Percentiles rank a stretch among this genome's conserved stretches.
Evolutionary conservation across 2,797 vertebrate genomes (phyloP).

Genomic region (Thalassophryne amazonica): DNA sequence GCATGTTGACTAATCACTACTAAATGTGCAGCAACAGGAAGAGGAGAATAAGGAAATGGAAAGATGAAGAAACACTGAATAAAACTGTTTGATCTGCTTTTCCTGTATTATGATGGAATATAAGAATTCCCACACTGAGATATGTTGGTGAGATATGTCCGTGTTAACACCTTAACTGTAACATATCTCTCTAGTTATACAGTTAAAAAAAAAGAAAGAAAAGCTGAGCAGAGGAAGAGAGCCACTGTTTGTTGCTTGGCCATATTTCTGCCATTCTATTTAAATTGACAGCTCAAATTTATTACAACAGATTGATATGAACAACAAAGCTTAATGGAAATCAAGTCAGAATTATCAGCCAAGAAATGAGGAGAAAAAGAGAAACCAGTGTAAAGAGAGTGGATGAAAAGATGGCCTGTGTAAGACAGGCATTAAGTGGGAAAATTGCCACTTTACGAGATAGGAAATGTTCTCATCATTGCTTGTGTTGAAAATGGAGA

Average conservation of each 20-base stretch:
- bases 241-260: slow-evolving; percentile 53
- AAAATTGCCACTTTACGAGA: slow-evolving; percentile 67
- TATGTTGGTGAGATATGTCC: no score
- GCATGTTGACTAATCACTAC: neutral
- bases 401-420: slow-evolving; percentile 42
- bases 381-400: slow-evolving; percentile 47
- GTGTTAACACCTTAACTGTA: slow-evolving; percentile 68
- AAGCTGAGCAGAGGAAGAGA: slow-evolving; percentile 13
- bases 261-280: slow-evolving; percentile 69
- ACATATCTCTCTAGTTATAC: slow-evolving; percentile 55
- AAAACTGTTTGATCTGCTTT: slow-evolving; percentile 53
- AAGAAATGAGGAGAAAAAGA: slow-evolving; percentile 46
- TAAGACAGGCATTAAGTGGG: slow-evolving; percentile 52
- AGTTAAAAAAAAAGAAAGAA: slow-evolving; percentile 46
- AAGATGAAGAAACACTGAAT: neutral
- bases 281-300: slow-evolving; percentile 74
- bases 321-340: slow-evolving; percentile 77
- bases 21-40: neutral
- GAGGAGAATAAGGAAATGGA: neutral
- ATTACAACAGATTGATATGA: slow-evolving; percentile 75
- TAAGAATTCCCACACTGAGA: slow-evolving; percentile 71
- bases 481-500: slow-evolving; percentile 59
- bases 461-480: slow-evolving; percentile 58
- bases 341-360: slow-evolving; percentile 73
- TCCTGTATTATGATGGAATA: slow-evolving; percentile 75